Evolutionary conservation across 1,140 invertebrate genomes (phyloP).

Genomic region (Nasonia vitripennis): DNA sequence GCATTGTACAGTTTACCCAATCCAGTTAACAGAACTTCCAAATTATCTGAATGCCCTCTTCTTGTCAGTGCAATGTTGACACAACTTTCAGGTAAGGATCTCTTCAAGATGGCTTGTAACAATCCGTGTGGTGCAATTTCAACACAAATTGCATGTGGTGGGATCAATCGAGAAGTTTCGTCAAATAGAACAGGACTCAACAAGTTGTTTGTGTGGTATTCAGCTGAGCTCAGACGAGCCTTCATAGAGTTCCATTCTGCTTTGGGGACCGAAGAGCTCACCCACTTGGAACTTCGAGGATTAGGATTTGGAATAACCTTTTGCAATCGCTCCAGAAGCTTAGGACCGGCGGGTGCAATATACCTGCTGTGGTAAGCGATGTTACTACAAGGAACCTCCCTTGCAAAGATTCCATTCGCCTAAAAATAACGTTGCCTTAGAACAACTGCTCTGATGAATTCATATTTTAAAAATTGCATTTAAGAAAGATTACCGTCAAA

Average conservation of each 20-base stretch:
- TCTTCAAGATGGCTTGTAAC: constrained; percentile 48
- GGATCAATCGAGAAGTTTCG: constrained; percentile 84
- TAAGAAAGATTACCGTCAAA: constrained; percentile 66
- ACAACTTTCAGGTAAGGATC: constrained; percentile 62
- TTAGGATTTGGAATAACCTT: constrained; percentile 80
- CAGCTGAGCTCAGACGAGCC: constrained; percentile 83
- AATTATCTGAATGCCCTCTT: constrained; percentile 80
- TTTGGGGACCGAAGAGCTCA: constrained; percentile 87
- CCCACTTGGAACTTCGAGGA: constrained; percentile 83
- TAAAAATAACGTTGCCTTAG: constrained; percentile 67
- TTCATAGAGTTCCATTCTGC: constrained; percentile 81
- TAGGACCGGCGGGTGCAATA: constrained; percentile 77
- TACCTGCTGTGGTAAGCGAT: constrained; percentile 82
- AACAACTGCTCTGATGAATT: not conserved
- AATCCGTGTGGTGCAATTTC: constrained; percentile 84
- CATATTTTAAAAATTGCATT: not conserved
- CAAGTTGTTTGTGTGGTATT: constrained; percentile 94
- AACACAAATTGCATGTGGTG: constrained; percentile 83
- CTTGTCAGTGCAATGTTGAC: constrained; percentile 87
- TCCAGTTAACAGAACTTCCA: constrained; percentile 80
- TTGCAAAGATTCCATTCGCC: constrained; percentile 53
- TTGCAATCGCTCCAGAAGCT: constrained; percentile 81
- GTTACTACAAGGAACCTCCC: constrained; percentile 56
- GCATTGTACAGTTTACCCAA: constrained; percentile 81
- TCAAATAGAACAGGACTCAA: constrained; percentile 87